These are phyloP conservation scores for Lepisosteus oculatus DNA, from an alignment of 2,113 vertebrate genomes.

Conservation along the genomic window DNA sequence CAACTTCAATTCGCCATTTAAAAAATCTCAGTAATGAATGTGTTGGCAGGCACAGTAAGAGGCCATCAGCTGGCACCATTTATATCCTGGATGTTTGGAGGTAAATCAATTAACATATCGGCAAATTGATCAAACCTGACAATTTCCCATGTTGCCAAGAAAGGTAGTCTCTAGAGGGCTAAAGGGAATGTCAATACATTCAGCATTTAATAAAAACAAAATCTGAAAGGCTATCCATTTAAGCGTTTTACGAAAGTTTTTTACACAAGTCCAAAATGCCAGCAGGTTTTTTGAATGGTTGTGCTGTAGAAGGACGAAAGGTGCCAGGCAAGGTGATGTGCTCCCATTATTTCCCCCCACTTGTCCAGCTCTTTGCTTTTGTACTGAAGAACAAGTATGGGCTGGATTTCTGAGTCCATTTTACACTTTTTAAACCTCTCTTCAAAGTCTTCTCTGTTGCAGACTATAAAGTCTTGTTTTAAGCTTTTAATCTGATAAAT, in stretches of 20 bases:
- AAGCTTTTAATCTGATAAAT: no score
- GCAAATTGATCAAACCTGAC: not conserved
- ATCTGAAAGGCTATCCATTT: not conserved
- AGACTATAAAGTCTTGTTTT: no score
- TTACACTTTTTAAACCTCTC: no score
- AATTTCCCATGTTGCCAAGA: not conserved
- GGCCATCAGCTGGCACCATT: not conserved
- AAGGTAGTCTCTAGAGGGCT: not conserved
- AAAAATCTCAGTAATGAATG: not conserved
- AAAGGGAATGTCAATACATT: conserved; percentile 1
- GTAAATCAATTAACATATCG: conserved; percentile 1
- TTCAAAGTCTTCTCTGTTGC: no score
- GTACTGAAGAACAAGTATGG: no score
- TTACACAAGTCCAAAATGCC: not conserved
- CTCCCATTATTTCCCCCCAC: no score
- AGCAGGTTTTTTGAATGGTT: not conserved
- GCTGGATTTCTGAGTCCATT: no score
- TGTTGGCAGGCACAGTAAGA: not conserved
- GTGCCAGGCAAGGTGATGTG: no score
- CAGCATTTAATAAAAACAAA: not conserved
- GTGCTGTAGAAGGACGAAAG: no score
- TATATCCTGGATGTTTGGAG: not conserved
- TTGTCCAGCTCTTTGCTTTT: no score
- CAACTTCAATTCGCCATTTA: no score
- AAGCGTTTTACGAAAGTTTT: not conserved